Evolutionary conservation across 2,113 vertebrate genomes (phyloP).

Genomic region (Pelodiscus sinensis): DNA sequence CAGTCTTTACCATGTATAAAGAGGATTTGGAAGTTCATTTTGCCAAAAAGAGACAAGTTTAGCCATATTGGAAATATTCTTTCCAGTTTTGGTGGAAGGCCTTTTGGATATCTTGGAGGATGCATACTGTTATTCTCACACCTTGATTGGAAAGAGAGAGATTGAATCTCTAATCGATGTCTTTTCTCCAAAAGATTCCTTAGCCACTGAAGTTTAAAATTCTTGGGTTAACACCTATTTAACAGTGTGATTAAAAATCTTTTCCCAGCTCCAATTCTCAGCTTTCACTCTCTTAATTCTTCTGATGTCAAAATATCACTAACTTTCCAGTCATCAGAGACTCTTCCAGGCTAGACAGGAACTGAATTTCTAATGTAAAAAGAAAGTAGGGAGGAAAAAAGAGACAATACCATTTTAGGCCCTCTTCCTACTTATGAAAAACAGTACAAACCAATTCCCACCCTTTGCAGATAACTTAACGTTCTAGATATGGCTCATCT

Average conservation of each 20-base stretch:
- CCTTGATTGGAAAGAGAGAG: not conserved
- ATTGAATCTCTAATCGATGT: not conserved
- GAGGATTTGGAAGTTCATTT: not conserved
- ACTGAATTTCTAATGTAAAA: slow-evolving; percentile 14
- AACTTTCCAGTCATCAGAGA: not conserved
- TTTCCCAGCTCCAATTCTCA: not conserved
- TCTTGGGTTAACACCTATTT: not conserved
- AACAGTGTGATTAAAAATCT: not conserved
- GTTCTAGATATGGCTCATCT: not conserved
- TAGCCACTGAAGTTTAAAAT: not conserved
- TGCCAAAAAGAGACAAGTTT: not conserved
- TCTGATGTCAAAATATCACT: not conserved
- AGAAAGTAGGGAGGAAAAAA: not conserved
- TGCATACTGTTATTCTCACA: not conserved
- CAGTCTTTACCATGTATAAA: not conserved
- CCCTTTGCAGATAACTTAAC: not conserved
- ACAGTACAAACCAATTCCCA: accelerated
- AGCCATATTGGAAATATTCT: not conserved
- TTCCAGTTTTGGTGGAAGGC: not conserved
- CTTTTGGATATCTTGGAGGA: not conserved
- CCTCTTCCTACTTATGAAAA: not conserved
- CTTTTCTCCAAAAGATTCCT: not conserved
- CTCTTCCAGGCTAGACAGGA: not conserved
- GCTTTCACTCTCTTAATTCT: slow-evolving; percentile 4
- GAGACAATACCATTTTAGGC: not conserved